Conservation (phyloP, 2,888 invertebrate species). For the Cosmia pyralina region DNA sequence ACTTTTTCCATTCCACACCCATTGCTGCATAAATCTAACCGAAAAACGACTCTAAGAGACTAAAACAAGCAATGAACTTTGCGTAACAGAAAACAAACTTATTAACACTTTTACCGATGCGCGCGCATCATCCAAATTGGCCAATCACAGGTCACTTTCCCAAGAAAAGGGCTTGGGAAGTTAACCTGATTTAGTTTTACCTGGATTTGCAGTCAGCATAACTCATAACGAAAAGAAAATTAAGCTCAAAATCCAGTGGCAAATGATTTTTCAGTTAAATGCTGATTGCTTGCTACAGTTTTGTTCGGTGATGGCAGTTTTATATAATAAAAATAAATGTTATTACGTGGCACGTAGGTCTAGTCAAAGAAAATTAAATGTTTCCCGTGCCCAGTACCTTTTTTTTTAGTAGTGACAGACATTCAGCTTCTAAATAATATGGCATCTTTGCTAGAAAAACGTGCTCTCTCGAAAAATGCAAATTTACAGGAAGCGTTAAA, state of each 20-base stretch:
- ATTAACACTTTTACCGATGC: conserved; percentile 60
- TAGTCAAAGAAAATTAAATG: too few relatives aligned
- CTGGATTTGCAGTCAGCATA: conserved; percentile 2
- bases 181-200: conserved; percentile 54
- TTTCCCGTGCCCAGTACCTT: neutral
- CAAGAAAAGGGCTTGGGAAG: conserved; percentile 73
- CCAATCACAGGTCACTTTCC: conserved; percentile 72
- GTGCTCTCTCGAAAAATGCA: too few relatives aligned
- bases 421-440: too few relatives aligned
- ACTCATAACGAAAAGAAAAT: fast-evolving
- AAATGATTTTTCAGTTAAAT: neutral
- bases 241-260: conserved; percentile 21
- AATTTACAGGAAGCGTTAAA: too few relatives aligned
- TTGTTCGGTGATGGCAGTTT: conserved; percentile 27
- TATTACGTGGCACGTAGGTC: neutral
- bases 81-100: conserved; percentile 8
- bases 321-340: conserved; percentile 41
- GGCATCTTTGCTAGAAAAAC: too few relatives aligned
- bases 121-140: conserved; percentile 75
- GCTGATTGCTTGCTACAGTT: conserved; percentile 28
- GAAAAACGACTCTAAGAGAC: fast-evolving
- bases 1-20: conserved; percentile 1
- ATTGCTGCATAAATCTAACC: conserved; percentile 29
- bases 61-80: conserved; percentile 45
- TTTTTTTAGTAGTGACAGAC: too few relatives aligned